Conservation (phyloP, 1,140 invertebrate genomes). For the Aphelinus atriplicis region DNA sequence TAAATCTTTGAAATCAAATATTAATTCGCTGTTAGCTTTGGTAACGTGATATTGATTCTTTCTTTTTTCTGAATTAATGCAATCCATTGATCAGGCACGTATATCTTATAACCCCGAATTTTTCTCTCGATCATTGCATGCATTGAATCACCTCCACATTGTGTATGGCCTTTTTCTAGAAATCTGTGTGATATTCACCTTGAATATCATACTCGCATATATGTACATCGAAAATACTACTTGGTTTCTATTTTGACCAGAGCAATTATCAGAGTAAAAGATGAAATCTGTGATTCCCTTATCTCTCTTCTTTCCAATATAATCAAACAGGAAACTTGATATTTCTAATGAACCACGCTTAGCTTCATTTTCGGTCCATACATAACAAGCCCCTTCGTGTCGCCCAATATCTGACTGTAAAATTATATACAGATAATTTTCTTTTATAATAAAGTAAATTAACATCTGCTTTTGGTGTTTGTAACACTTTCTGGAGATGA, state of each 20-base stretch:
- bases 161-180: conserved; percentile 49
- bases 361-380: conserved; percentile 11
- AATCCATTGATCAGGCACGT: neutral
- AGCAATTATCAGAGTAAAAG: conserved; percentile 3
- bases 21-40: neutral
- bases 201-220: neutral
- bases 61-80: neutral
- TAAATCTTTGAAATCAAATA: conserved; percentile 17
- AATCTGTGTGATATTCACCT: conserved; percentile 36
- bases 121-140: conserved; percentile 48
- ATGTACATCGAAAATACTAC: neutral
- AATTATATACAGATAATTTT: conserved; percentile 19
- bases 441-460: conserved; percentile 18
- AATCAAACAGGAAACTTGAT: no score
- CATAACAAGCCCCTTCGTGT: neutral
- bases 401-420: conserved; percentile 10
- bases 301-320: neutral
- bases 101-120: neutral
- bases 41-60: conserved; percentile 2
- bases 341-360: conserved; percentile 10
- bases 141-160: conserved; percentile 50
- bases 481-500: conserved; percentile 27
- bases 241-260: conserved; percentile 19
- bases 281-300: neutral
- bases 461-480: conserved; percentile 6